Evolutionary conservation across 2,888 invertebrate species (phyloP).

Genomic region (Stenodera caucasica): DNA sequence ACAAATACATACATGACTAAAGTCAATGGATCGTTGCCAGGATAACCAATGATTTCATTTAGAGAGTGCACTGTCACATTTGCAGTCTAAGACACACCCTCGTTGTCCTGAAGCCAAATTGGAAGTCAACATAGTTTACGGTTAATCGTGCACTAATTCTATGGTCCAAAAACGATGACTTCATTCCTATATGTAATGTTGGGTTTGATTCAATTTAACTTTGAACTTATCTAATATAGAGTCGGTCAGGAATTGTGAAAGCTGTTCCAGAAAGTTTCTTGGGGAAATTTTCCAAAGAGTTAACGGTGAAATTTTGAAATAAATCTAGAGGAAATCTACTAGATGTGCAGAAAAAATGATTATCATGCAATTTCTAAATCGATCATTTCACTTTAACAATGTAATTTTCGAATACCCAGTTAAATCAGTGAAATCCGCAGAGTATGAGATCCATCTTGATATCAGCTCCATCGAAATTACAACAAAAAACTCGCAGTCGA

Average conservation of each 20-base stretch:
- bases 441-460: too few species aligned
- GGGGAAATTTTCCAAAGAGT: neutral
- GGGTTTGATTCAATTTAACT: slow-evolving; percentile 3
- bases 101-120: slow-evolving; percentile 9
- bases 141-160: slow-evolving; percentile 29
- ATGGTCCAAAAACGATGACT: slow-evolving; percentile 21
- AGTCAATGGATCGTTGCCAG: slow-evolving; percentile 6
- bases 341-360: neutral
- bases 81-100: slow-evolving; percentile 28
- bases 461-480: too few species aligned
- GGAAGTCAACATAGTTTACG: slow-evolving; percentile 27
- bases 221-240: neutral
- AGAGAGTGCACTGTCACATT: slow-evolving; percentile 33
- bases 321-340: neutral
- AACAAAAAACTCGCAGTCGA: neutral
- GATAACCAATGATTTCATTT: slow-evolving; percentile 30
- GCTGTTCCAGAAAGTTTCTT: neutral
- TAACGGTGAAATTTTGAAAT: neutral
- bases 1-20: neutral
- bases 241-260: neutral
- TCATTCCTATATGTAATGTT: slow-evolving; percentile 14
- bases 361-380: neutral
- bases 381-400: too few species aligned
- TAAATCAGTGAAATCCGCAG: too few species aligned
- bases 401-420: too few species aligned